phyloP scores from a whole-genome alignment of 2,113 vertebrate species.

The Petromus typicus region DNA sequence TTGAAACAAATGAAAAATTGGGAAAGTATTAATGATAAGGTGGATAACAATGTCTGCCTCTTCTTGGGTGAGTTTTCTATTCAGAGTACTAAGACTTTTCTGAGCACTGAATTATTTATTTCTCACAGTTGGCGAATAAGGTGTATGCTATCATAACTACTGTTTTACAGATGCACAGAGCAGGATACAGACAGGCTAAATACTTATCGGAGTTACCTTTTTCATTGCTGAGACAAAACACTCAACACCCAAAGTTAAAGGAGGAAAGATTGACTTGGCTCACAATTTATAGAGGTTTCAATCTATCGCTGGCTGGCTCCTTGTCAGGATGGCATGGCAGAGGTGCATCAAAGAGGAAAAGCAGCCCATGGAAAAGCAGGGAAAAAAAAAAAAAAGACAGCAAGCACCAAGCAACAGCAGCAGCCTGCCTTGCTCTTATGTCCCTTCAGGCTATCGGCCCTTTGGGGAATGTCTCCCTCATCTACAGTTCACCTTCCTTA shows the following conservation, averaged over 20 bases:
- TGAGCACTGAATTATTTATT: not conserved
- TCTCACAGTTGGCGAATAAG: not conserved
- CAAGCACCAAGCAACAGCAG: not conserved
- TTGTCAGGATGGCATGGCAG: not conserved
- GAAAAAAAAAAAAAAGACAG: not conserved
- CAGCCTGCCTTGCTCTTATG: not conserved
- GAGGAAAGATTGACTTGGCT: not conserved
- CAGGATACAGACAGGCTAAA: not conserved
- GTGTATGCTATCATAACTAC: not conserved
- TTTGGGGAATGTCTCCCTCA: not conserved
- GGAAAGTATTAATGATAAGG: not conserved
- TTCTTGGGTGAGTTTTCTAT: not conserved
- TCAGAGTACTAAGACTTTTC: not conserved
- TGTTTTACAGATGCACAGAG: not conserved
- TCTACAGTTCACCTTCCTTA: not conserved
- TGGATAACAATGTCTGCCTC: not conserved
- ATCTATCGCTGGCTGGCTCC: not conserved
- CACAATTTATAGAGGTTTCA: not conserved
- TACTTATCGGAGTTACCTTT: not conserved
- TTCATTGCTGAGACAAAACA: not conserved
- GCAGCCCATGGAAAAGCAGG: not conserved
- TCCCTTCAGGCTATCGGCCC: not conserved
- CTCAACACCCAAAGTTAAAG: not conserved
- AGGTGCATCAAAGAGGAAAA: not conserved
- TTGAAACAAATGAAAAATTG: conserved; percentile 7